phyloP scores from a whole-genome alignment of 2,797 vertebrate species.

The Malacoctenus gilli region DNA sequence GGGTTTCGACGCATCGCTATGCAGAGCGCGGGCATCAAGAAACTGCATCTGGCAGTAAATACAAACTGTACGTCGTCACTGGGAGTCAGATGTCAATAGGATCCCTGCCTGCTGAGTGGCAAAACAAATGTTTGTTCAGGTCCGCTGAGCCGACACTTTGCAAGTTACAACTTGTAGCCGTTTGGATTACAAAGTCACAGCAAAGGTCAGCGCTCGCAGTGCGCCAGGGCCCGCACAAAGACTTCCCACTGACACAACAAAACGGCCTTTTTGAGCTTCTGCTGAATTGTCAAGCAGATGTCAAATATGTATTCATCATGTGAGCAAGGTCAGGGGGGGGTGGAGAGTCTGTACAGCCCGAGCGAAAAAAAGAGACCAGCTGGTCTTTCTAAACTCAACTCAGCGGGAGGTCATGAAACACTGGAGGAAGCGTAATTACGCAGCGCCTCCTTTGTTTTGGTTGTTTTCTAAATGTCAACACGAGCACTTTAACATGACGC shows the following conservation, averaged over 20 bases:
- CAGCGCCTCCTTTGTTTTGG: too few species aligned
- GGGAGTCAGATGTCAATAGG: constrained; percentile 28
- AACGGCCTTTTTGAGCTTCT: not conserved
- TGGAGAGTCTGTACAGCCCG: too few species aligned
- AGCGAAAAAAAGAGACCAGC: too few species aligned
- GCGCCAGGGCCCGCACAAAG: not conserved
- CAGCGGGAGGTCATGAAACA: too few species aligned
- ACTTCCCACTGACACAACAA: constrained; percentile 2
- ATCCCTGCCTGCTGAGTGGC: constrained; percentile 11
- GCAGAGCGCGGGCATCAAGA: too few species aligned
- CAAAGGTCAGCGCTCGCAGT: constrained; percentile 12
- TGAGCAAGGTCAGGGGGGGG: not conserved
- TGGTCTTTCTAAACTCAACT: too few species aligned
- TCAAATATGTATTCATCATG: constrained; percentile 7
- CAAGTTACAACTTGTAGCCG: constrained; percentile 25
- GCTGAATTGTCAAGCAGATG: not conserved
- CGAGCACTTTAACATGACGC: not conserved
- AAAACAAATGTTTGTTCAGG: constrained; percentile 36
- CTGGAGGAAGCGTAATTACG: too few species aligned
- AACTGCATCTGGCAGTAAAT: constrained; percentile 2
- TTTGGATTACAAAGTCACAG: constrained; percentile 32
- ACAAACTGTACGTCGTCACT: not conserved
- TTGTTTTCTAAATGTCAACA: too few species aligned
- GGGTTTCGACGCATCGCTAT: too few species aligned
- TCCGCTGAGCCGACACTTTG: constrained; percentile 39